Base-by-base conservation (phyloP, 1,140 invertebrate genomes). In the Drosophila dunni region DNA sequence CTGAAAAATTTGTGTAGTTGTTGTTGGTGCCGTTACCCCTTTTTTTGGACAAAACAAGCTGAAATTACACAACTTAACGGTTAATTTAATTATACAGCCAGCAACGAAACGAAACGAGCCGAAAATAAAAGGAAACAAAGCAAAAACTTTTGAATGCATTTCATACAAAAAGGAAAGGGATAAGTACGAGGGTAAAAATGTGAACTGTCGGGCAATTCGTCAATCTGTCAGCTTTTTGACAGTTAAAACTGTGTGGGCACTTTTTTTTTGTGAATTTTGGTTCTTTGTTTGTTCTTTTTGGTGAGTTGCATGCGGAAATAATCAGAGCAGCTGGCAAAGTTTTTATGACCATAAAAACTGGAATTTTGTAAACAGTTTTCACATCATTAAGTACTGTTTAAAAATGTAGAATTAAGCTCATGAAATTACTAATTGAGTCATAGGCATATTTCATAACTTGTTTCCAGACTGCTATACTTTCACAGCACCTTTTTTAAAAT, bases 1-100 rank as follows among this genome's bases (percentile, higher is more conserved):
- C 44, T 51, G 8, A 1, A 48, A 74, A 63, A 56, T 68, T 7
- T 11, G 20, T 48, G 46, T 36, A 13, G 24, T 68, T 38, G 20
- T 38, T 33, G 34, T 42, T 46, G 56, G 53, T 63, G 66, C 65
- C 57, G 57, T 69, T 74, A 58, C 44, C 65, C 48, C n/a, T 42
- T 67, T 38, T 58, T 46, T 38, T 53, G 33, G 13, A 3, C 38
- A 29, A 53, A 42, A 68, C 33, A 68, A 42, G 48, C 17, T 10
- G 24, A 64, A 75, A 75, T 77, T 73, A 61, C 63, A 61, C 63
- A 77, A 73, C 63, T 73, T 77, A 73, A 77, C 74, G 54, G 74
- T 77, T 63, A 46, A 72, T 76, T 66, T 77, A 75, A 71, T 75
- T 75, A 34, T 63, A 54, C 56, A 63, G 58, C 20, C 33, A 42